Base-by-base conservation (phyloP, 1,140 invertebrate genomes). In the Zelostemma sp. region DNA sequence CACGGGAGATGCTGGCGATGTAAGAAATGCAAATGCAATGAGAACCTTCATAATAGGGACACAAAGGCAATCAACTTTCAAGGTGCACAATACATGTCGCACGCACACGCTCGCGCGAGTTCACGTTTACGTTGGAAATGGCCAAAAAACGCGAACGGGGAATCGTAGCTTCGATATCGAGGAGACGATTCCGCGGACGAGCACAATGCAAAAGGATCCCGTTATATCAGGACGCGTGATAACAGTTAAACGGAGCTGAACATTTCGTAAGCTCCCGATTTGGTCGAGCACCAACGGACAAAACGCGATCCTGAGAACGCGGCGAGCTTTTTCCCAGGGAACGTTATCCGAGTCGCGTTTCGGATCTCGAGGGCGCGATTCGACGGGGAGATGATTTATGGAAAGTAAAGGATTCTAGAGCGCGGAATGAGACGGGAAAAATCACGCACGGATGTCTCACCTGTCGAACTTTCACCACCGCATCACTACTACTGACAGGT, bases 381-480 rank as follows among this genome's bases (percentile, higher is more conserved):
- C 5, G 28, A 31, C 28, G 11, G 14, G 14, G 2, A 2, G 3
- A 38, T 38, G 35, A 38, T 9, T n/a, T 11, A 16, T 28, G 9
- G 51, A 31, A 60, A 59, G 31, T n/a, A 41, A n/a, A n/a, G 14
- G 25, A 31, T 45, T 31, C 33, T 33, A 59, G 54, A 48, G 46
- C 12, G 15, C 5, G 8, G 54, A 9, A 14, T n/a, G 16, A 63
- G 21, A 58, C 14, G 19, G 21, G 17, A n/a, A 38, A 41, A 40
- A 16, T n/a, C 15, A 17, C 21, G 14, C 15, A 35, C 12, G 47
- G 40, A 15, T n/a, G 38, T 68, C 79, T 81, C 47, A 81, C 79
- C 75, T 74, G 59, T 68, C 51, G 72, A n/a, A 81, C 63, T 73
- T 76, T 81, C 73, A 80, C 75, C 76, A 75, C 77, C 66, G 65